Base-by-base conservation (phyloP, 1,140 invertebrate species). In the Sitobion miscanthi region DNA sequence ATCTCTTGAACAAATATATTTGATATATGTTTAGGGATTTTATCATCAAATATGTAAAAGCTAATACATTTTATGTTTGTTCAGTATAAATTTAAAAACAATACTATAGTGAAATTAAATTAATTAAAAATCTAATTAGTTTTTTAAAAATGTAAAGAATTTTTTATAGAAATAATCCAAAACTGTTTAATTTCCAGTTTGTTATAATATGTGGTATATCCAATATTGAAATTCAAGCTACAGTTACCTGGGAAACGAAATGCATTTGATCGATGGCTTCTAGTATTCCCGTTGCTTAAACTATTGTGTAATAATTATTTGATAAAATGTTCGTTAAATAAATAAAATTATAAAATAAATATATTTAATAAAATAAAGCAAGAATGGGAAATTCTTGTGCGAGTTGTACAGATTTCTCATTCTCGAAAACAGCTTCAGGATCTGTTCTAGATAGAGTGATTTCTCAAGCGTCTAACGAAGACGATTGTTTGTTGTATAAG, bases 391-490 rank as follows among this genome's bases (percentile, higher is more conserved):
- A 92, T 54, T 49, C 77, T 20, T 92, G 91, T 83, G 42, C 47
- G 6, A 83, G 77, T 49, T 82, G 69, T 1, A 92, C 62, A 17
- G 91, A 92, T 35, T 92, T 92, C 8, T 82, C 91, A 21, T 92
- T 92, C 42, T 82, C 91, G 11, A 92, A 83, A 35, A 83, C 91
- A 23, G 90, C 90, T 35, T 85, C 96, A 87, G 97, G 97, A 83
- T 97, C 97, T 77, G 98, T 98, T 90, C 96, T 98, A 94, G 98
- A 98, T 95, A 96, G 97, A 45, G 98, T 98, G 94, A 98, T 98
- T 95, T 98, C 97, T 35, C 97, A 98, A 95, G 97, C 97, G 11
- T 97, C 97, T 86, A 97, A 97, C 94, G 97, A 98, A 94, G 97
- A 98, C 95, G 97, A 98, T 94, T 98, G 97, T 94, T 96, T 98